Percentiles rank a stretch among this genome's conserved stretches.
Evolutionary conservation across 1,140 invertebrate genomes (phyloP).

Genomic region (Frieseomelitta varia): DNA sequence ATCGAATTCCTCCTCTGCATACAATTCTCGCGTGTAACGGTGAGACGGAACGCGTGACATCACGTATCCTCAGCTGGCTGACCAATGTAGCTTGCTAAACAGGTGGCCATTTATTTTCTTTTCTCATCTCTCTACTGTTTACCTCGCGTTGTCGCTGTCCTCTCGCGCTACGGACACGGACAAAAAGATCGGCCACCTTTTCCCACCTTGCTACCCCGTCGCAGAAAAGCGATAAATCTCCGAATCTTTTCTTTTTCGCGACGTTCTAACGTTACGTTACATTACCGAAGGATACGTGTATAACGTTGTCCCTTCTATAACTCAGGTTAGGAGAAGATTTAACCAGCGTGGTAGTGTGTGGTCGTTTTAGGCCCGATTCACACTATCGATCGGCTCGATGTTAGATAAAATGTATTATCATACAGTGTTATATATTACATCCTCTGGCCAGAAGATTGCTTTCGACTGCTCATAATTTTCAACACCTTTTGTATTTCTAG

Average conservation of each 20-base stretch:
- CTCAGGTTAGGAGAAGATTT: slow-evolving; percentile 23
- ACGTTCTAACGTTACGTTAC: slow-evolving; percentile 39
- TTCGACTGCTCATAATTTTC: too few relatives aligned
- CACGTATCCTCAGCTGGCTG: slow-evolving; percentile 32
- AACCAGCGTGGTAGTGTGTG: not conserved
- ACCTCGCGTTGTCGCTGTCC: slow-evolving; percentile 3
- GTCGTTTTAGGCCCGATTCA: too few relatives aligned
- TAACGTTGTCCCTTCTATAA: slow-evolving; percentile 8
- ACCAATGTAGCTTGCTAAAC: slow-evolving; percentile 42
- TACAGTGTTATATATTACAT: too few relatives aligned
- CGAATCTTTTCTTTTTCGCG: not conserved
- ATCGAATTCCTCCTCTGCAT: slow-evolving; percentile 53
- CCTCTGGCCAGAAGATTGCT: too few relatives aligned
- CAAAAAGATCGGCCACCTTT: not conserved
- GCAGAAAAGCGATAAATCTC: slow-evolving; percentile 17
- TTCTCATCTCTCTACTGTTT: not conserved
- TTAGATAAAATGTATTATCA: too few relatives aligned
- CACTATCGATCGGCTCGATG: too few relatives aligned
- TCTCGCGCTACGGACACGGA: not conserved
- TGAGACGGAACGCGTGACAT: slow-evolving; percentile 49
- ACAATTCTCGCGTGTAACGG: slow-evolving; percentile 49
- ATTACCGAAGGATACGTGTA: not conserved
- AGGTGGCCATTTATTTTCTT: slow-evolving; percentile 25
- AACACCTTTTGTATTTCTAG: too few relatives aligned
- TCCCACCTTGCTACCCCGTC: not conserved